phyloP scores from a whole-genome alignment of 2,888 invertebrate species.

The Amorpha juglandis region DNA sequence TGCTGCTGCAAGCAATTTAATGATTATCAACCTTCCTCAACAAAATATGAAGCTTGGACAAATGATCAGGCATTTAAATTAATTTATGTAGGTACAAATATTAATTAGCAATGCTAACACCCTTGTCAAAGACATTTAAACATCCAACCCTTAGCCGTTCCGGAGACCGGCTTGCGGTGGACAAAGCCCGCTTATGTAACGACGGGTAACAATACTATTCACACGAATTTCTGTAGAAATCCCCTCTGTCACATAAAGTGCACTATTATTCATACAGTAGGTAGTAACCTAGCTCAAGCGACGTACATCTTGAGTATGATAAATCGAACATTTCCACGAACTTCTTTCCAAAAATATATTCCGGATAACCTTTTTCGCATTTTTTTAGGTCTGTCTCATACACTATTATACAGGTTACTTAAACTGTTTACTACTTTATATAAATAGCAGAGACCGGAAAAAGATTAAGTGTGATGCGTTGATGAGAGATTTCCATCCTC shows the following conservation, averaged over 20 bases:
- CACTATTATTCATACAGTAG: constrained; percentile 71
- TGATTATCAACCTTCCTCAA: background rate
- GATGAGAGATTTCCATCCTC: no score
- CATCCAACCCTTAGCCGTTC: constrained; percentile 45
- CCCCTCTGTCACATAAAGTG: constrained; percentile 69
- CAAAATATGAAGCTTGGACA: background rate
- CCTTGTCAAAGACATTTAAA: constrained; percentile 56
- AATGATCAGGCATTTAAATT: constrained; percentile 43
- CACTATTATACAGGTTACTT: background rate
- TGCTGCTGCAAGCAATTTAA: background rate
- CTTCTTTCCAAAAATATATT: constrained; percentile 40
- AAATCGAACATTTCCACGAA: constrained; percentile 55
- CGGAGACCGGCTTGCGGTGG: constrained; percentile 57
- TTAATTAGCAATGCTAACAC: constrained; percentile 58
- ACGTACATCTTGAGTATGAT: constrained; percentile 64
- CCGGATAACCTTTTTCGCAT: constrained; percentile 12
- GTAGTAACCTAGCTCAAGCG: constrained; percentile 59
- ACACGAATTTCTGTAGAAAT: constrained; percentile 66
- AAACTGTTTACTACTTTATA: no score
- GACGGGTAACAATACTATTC: constrained; percentile 55
- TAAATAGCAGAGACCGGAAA: no score
- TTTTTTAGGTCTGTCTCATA: background rate
- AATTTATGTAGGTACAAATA: constrained; percentile 54
- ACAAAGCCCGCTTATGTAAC: constrained; percentile 57
- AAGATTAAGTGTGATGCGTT: no score